These are phyloP conservation scores for Liposcelis brunnea DNA, from an alignment of 2,888 invertebrate genomes.

Conservation along the genomic window DNA sequence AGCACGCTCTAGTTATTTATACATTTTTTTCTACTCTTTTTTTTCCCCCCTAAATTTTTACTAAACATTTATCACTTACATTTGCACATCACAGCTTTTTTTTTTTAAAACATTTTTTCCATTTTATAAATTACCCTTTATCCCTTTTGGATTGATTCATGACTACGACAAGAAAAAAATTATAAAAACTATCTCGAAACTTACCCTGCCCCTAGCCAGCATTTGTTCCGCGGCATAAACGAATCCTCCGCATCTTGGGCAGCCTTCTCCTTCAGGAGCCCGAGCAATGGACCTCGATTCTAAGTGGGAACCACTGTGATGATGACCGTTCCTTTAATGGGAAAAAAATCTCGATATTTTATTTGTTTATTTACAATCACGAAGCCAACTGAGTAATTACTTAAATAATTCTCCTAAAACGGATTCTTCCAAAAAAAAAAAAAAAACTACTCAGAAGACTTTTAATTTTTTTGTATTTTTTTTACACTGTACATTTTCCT, in stretches of 20 bases:
- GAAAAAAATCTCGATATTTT: conserved; percentile 20
- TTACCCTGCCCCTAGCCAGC: conserved; percentile 77
- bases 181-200: too few species aligned
- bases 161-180: too few species aligned
- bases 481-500: neutral
- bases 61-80: neutral
- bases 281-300: conserved; percentile 57
- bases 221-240: conserved; percentile 87
- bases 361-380: conserved; percentile 12
- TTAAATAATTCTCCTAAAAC: neutral
- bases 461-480: neutral
- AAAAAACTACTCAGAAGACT: neutral
- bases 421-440: too few species aligned
- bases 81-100: neutral
- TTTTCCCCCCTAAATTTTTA: too few species aligned
- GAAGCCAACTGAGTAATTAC: neutral
- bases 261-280: conserved; percentile 72
- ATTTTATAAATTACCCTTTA: too few species aligned
- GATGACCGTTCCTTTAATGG: conserved; percentile 21
- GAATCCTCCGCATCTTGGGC: conserved; percentile 74
- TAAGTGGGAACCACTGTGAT: conserved; percentile 36
- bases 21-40: too few species aligned
- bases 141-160: too few species aligned
- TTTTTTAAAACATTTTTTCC: too few species aligned
- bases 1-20: too few species aligned